Conservation (phyloP, 2,888 invertebrate genomes). For the Leucophora obtusa region DNA sequence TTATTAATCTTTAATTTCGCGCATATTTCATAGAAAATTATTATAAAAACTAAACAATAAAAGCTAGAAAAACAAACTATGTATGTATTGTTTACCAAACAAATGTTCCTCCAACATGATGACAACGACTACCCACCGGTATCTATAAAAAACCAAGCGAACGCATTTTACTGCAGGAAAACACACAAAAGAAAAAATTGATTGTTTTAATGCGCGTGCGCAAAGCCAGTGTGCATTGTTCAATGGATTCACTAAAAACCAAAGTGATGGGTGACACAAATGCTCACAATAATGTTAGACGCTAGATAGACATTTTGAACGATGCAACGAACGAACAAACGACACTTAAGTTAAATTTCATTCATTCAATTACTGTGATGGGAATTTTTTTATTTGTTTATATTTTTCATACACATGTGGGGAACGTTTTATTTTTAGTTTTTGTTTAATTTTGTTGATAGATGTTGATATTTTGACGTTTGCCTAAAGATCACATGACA, state of each 20-base stretch:
- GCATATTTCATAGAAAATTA: neutral
- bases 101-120: neutral
- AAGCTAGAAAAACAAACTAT: neutral
- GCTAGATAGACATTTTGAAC: neutral
- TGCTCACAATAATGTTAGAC: slow-evolving; percentile 32
- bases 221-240: neutral
- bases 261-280: slow-evolving; percentile 52
- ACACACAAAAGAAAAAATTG: neutral
- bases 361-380: neutral
- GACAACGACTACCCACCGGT: slow-evolving; percentile 23
- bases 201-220: slow-evolving; percentile 11
- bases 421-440: neutral
- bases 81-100: neutral
- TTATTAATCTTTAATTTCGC: neutral
- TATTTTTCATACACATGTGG: neutral
- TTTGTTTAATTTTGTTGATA: neutral
- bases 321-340: neutral
- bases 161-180: neutral
- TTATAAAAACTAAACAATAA: neutral
- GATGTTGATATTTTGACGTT: slow-evolving; percentile 30
- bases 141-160: neutral
- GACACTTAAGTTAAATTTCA: neutral
- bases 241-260: slow-evolving; percentile 18
- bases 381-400: neutral
- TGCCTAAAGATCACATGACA: slow-evolving; percentile 47